Percentiles rank a stretch among this genome's conserved stretches.
These are phyloP conservation scores for Mycetomoellerius zeteki DNA, from an alignment of 1,140 invertebrate genomes.

Conservation along the genomic window DNA sequence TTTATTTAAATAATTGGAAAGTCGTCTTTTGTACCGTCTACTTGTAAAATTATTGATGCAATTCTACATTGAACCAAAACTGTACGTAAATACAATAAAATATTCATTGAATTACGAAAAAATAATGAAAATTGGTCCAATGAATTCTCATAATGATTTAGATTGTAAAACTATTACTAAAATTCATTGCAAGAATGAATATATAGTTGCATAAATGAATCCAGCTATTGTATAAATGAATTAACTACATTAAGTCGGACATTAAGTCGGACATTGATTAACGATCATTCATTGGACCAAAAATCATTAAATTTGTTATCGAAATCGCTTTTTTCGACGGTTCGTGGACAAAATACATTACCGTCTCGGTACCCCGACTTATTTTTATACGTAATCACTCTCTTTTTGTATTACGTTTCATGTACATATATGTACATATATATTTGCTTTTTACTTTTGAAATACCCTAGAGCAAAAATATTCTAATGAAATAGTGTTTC, in stretches of 20 bases:
- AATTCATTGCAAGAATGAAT: no score
- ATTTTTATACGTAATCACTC: not conserved
- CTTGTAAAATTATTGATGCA: not conserved
- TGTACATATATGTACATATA: not conserved
- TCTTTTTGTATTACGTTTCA: not conserved
- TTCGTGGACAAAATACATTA: not conserved
- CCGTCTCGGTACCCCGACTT: not conserved
- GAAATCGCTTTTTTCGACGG: not conserved
- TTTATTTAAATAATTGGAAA: conserved; percentile 14
- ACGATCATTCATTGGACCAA: no score
- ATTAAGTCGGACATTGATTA: no score
- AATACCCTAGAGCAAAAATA: conserved; percentile 45
- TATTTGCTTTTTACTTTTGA: not conserved
- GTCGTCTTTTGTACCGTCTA: not conserved
- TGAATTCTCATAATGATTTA: no score
- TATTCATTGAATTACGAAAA: no score
- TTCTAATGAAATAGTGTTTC: conserved; percentile 49
- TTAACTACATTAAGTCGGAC: no score
- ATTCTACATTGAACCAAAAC: no score
- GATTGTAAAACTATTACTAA: no score
- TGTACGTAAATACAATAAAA: no score
- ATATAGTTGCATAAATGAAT: no score
- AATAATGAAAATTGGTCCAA: no score
- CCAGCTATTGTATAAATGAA: no score
- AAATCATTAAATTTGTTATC: not conserved